Conservation (phyloP, 2,888 invertebrate genomes). For the Diarsia dahlii region DNA sequence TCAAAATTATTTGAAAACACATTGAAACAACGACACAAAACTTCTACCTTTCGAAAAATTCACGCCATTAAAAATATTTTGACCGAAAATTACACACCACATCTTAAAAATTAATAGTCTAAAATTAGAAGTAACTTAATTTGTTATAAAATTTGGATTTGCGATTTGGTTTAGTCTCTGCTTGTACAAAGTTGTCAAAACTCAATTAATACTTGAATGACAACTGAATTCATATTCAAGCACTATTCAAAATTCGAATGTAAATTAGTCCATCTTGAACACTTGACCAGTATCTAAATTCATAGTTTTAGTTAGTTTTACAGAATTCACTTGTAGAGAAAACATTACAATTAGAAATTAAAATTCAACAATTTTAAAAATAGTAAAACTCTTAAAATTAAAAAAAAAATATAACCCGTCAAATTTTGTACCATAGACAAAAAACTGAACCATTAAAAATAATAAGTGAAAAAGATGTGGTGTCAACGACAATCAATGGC, state of each 20-base stretch:
- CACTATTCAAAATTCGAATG: conserved; percentile 4
- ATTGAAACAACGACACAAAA: neutral
- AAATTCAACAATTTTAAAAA: neutral
- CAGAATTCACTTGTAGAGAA: conserved; percentile 20
- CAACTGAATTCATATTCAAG: conserved; percentile 13
- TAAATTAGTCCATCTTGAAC: neutral
- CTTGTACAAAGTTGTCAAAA: conserved; percentile 22
- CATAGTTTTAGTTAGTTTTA: conserved; percentile 1
- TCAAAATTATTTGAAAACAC: conserved; percentile 1
- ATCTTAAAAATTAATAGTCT: conserved; percentile 13
- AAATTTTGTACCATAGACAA: conserved; percentile 24
- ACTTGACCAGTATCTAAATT: conserved; percentile 3
- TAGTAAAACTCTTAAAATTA: neutral
- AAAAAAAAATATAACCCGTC: neutral
- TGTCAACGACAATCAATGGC: conserved; percentile 83
- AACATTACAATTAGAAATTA: neutral
- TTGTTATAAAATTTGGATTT: conserved; percentile 11
- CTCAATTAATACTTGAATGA: neutral
- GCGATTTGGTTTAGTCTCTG: conserved; percentile 22
- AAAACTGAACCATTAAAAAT: neutral
- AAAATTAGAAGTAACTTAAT: neutral
- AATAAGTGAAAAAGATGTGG: conserved; percentile 79
- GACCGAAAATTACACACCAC: conserved; percentile 30
- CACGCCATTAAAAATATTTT: neutral
- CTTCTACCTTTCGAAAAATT: neutral